Percentiles rank a stretch among this genome's conserved stretches.
Conservation (phyloP, 1,140 invertebrate species). For the Drosophila pruinosa region DNA sequence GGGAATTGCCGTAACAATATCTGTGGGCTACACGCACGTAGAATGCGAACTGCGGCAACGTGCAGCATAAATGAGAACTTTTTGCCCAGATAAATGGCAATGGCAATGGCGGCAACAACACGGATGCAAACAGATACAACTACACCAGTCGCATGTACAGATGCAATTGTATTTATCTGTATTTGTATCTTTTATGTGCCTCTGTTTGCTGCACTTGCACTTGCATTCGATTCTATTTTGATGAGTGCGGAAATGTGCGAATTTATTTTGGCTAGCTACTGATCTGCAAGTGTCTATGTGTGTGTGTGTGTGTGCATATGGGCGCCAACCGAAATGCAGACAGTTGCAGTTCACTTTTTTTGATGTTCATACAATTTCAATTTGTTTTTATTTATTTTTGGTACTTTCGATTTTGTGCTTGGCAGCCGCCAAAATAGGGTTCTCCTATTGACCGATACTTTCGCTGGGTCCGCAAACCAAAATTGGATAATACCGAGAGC, state of each 20-base stretch:
- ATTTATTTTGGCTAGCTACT: slow-evolving; percentile 41
- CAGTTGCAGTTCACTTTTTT: slow-evolving; percentile 5
- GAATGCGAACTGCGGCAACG: slow-evolving; percentile 58
- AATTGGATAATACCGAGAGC: slow-evolving; percentile 40
- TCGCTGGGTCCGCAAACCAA: slow-evolving; percentile 24
- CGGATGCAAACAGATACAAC: slow-evolving; percentile 62
- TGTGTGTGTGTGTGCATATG: slow-evolving; percentile 2
- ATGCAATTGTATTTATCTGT: slow-evolving; percentile 2
- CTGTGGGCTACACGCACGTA: slow-evolving; percentile 61
- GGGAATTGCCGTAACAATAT: slow-evolving; percentile 6
- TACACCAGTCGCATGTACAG: slow-evolving; percentile 25
- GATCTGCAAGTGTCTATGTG: slow-evolving; percentile 1
- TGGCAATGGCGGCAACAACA: slow-evolving; percentile 53
- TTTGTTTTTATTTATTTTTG: slow-evolving; percentile 36
- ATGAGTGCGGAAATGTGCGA: slow-evolving; percentile 76
- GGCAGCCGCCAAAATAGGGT: slow-evolving; percentile 11
- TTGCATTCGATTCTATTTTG: slow-evolving; percentile 72
- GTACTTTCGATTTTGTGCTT: slow-evolving; percentile 46
- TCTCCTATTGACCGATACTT: slow-evolving; percentile 8
- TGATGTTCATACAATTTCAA: background rate
- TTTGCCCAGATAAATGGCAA: slow-evolving; percentile 53
- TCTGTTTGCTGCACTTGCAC: slow-evolving; percentile 62
- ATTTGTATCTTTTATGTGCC: background rate
- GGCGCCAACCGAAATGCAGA: slow-evolving; percentile 38
- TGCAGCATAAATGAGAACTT: slow-evolving; percentile 66